Base-by-base conservation (phyloP, 2,888 invertebrate genomes). In the Drosophila picticornis region DNA sequence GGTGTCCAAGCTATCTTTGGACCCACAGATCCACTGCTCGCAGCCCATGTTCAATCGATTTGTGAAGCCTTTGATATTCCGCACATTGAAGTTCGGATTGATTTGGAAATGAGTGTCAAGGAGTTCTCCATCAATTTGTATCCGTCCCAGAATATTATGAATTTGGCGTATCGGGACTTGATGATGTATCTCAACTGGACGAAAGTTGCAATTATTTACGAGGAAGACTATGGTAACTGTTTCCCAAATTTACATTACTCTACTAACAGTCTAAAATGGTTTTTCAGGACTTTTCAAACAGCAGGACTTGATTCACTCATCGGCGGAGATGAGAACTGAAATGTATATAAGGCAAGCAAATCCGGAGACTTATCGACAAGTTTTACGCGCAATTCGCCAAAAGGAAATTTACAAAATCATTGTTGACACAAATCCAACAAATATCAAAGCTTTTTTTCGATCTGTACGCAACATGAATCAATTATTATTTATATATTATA, bases 101-200 rank as follows among this genome's bases (percentile, higher is more conserved):
- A 96, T 92, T 95, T 95, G 81, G 96, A 96, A 88, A 70, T 85
- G 46, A 89, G 62, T 50, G 75, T 85, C 9, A 93, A 93, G 90
- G 96, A 96, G 83, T 97, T 97, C 92, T 97, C 98, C 50, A 96
- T 98, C 85, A 98, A 98, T 94, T 94, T 99, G 61, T 97, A 97
- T 92, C 99, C 99, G 0, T 96, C 97, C 13, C 96, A 97, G 79
- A 95, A 95, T 65, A 94, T 97, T 78, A 95, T 98, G 92, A 97
- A 97, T 91, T 95, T 95, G 91, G 97, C 97, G 0, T 97, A 98
- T 93, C 95, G 96, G 67, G 98, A 98, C 90, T 95, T 98, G 80
- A 97, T 98, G 93, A 94, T 95, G 13, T 97, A 97, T 92, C 95
- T 98, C 72, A 97, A 98, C 92, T 99, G 99, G 99, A 97, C 97